Conservation (phyloP, 2,113 vertebrate species). For the Tauraco erythrolophus region DNA sequence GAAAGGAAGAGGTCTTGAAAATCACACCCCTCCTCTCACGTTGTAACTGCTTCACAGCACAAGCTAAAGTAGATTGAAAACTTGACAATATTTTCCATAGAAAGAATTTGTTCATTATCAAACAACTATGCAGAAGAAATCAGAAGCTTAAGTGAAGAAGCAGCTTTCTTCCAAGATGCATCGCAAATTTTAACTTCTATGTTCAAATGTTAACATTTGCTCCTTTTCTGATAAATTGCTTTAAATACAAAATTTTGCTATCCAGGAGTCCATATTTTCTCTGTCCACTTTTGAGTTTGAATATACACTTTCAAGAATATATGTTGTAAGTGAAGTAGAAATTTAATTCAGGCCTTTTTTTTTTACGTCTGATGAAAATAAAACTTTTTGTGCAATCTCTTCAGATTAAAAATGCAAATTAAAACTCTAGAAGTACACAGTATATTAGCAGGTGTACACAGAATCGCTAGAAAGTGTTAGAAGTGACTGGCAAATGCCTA, state of each 20-base stretch:
- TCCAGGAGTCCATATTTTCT: background rate
- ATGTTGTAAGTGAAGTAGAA: background rate
- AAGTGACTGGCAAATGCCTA: slow-evolving; percentile 12
- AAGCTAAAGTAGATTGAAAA: background rate
- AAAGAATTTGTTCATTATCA: background rate
- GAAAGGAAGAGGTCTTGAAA: background rate
- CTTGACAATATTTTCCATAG: background rate
- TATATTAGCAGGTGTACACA: background rate
- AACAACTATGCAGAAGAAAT: background rate
- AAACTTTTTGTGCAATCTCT: background rate
- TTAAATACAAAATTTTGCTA: background rate
- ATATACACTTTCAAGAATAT: background rate
- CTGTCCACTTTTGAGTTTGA: background rate
- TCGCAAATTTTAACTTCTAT: background rate
- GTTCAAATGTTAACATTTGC: background rate
- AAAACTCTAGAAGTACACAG: background rate
- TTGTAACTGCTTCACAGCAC: background rate
- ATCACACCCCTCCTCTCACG: background rate
- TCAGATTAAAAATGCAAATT: background rate
- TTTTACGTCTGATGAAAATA: background rate
- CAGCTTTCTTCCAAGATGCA: background rate
- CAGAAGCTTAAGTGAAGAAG: background rate
- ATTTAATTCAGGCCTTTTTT: background rate
- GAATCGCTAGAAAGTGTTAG: slow-evolving; percentile 38
- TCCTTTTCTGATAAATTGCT: background rate